These are phyloP conservation scores for Zeuzera pyrina DNA, from an alignment of 2,888 invertebrate genomes.

Conservation along the genomic window DNA sequence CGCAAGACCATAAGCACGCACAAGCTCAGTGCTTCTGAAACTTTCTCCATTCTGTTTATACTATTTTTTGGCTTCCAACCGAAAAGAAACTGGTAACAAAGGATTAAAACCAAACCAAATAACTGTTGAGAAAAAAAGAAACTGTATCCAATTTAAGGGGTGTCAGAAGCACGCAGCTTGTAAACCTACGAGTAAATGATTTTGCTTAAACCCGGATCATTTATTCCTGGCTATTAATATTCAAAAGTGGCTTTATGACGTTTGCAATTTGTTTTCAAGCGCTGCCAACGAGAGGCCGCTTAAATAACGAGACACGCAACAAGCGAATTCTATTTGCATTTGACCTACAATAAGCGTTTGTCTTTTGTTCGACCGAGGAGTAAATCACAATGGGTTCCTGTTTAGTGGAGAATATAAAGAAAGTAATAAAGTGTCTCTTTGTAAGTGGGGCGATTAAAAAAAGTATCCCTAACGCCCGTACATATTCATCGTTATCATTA, in stretches of 20 bases:
- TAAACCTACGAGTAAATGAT: slow-evolving; percentile 35
- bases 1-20: slow-evolving; percentile 62
- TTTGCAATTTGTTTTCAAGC: slow-evolving; percentile 53
- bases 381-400: no score
- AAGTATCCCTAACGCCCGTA: no score
- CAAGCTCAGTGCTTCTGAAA: slow-evolving; percentile 55
- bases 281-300: slow-evolving; percentile 36
- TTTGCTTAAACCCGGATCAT: slow-evolving; percentile 37
- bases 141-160: slow-evolving; percentile 30
- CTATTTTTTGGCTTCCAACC: background rate
- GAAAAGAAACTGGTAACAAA: background rate
- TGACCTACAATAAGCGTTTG: slow-evolving; percentile 53
- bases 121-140: slow-evolving; percentile 15
- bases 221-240: slow-evolving; percentile 58
- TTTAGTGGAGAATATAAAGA: no score
- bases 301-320: slow-evolving; percentile 51
- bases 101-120: no score
- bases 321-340: slow-evolving; percentile 60
- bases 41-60: slow-evolving; percentile 33
- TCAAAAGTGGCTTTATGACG: slow-evolving; percentile 54
- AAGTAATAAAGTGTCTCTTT: no score
- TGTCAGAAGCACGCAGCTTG: slow-evolving; percentile 36
- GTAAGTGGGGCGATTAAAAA: no score
- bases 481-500: no score
- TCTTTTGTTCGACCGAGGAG: slow-evolving; percentile 32